Evolutionary conservation across 2,888 invertebrate genomes (phyloP).

Genomic region (Leucoptera coffeella): DNA sequence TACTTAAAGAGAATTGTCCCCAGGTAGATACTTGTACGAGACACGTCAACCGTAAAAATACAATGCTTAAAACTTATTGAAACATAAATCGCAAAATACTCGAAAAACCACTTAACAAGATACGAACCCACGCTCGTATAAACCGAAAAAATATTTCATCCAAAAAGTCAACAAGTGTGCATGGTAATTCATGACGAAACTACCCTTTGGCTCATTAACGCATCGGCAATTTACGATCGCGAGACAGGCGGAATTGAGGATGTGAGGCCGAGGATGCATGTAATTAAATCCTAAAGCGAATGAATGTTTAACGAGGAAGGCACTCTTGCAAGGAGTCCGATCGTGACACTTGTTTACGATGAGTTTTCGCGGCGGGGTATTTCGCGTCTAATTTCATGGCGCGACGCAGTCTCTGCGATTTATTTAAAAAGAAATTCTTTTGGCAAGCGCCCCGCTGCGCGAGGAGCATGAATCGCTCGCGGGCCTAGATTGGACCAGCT

Average conservation of each 20-base stretch:
- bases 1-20: too few relatives aligned
- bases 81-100: slow-evolving; percentile 36
- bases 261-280: too few relatives aligned
- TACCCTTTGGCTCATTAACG: slow-evolving; percentile 36
- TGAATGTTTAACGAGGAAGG: slow-evolving; percentile 27
- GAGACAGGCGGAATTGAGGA: too few relatives aligned
- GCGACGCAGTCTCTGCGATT: slow-evolving; percentile 45
- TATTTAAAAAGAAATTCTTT: slow-evolving; percentile 45
- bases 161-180: slow-evolving; percentile 36
- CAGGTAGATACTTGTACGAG: too few relatives aligned
- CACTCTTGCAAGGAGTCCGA: too few relatives aligned
- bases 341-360: slow-evolving; percentile 45
- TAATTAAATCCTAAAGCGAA: slow-evolving; percentile 49
- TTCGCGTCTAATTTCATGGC: slow-evolving; percentile 44
- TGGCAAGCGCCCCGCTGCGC: slow-evolving; percentile 39
- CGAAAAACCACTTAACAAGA: slow-evolving; percentile 38
- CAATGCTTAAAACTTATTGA: slow-evolving; percentile 27
- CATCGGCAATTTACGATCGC: slow-evolving; percentile 44
- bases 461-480: slow-evolving; percentile 35
- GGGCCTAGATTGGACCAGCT: slow-evolving; percentile 30
- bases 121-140: slow-evolving; percentile 30
- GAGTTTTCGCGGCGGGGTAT: slow-evolving; percentile 47
- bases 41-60: slow-evolving; percentile 22
- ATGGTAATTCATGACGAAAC: slow-evolving; percentile 38
- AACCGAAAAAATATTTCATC: slow-evolving; percentile 26